Percentiles rank a stretch among this genome's conserved stretches.
Conservation (phyloP, 2,797 vertebrate species). For the Chelon auratus region DNA sequence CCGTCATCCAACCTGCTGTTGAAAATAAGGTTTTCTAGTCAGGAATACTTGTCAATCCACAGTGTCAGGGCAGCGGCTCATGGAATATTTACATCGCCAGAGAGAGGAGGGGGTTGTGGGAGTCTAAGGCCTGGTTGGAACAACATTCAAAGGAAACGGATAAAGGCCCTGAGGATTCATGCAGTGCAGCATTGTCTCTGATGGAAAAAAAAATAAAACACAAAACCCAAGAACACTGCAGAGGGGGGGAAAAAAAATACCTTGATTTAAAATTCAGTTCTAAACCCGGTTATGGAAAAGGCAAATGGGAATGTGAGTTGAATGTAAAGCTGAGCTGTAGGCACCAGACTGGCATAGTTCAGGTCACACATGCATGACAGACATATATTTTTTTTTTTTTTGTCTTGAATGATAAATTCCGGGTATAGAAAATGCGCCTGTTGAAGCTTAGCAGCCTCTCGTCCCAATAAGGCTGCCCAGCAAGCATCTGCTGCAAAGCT, state of each 20-base stretch:
- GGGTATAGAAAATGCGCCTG: conserved; percentile 38
- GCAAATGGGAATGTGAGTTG: conserved; percentile 74
- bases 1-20: conserved; percentile 34
- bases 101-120: conserved; percentile 47
- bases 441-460: conserved; percentile 44
- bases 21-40: conserved; percentile 58
- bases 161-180: conserved; percentile 82
- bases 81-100: conserved; percentile 83
- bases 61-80: conserved; percentile 68
- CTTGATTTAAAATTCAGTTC: conserved; percentile 86
- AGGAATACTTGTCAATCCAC: conserved; percentile 70
- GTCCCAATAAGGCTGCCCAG: conserved; percentile 19
- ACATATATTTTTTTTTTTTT: conserved; percentile 18
- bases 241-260: conserved; percentile 67
- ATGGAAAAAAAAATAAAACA: conserved; percentile 63
- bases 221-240: conserved; percentile 71
- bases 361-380: conserved; percentile 68
- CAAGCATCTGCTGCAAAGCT: conserved; percentile 31
- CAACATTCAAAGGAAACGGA: conserved; percentile 82
- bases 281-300: conserved; percentile 78
- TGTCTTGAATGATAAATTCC: conserved; percentile 40
- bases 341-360: conserved; percentile 59
- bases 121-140: conserved; percentile 77
- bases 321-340: conserved; percentile 79
- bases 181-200: conserved; percentile 79